phyloP scores from a whole-genome alignment of 1,140 invertebrate species.

The Aphidius ervi region DNA sequence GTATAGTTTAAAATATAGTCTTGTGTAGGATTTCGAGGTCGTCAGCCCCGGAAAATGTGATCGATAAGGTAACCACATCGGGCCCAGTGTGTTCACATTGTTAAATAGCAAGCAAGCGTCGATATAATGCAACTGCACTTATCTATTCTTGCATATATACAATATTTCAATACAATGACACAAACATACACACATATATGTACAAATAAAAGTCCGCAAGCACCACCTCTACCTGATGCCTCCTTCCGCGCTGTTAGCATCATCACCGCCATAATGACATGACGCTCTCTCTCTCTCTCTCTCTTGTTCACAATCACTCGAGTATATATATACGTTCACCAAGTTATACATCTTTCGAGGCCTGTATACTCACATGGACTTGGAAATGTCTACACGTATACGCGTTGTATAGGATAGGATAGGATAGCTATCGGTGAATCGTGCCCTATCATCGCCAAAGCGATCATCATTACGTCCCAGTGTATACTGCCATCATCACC shows the following conservation, averaged over 20 bases:
- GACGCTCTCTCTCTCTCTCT: background rate
- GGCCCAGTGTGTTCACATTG: constrained; percentile 8
- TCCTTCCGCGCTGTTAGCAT: background rate
- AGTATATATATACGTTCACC: too few relatives aligned
- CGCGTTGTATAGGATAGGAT: background rate
- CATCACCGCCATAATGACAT: background rate
- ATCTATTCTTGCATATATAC: background rate
- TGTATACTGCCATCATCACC: constrained; percentile 10
- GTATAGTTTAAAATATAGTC: too few relatives aligned
- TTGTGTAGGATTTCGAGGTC: background rate
- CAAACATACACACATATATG: background rate
- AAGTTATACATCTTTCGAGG: too few relatives aligned
- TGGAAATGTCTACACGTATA: background rate
- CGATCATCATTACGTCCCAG: constrained; percentile 19
- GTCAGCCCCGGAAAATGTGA: constrained; percentile 13
- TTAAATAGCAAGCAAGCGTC: background rate
- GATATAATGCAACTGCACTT: background rate
- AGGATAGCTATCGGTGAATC: constrained; percentile 21
- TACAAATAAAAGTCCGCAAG: background rate
- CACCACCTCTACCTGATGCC: background rate
- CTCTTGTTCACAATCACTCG: background rate
- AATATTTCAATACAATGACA: background rate
- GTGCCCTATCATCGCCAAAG: constrained; percentile 16
- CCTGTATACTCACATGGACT: too few relatives aligned
- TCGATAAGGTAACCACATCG: constrained; percentile 13